Percentiles rank a stretch among this genome's conserved stretches.
phyloP scores from a whole-genome alignment of 2,797 vertebrate species.

The Pyrocephalus nanus region DNA sequence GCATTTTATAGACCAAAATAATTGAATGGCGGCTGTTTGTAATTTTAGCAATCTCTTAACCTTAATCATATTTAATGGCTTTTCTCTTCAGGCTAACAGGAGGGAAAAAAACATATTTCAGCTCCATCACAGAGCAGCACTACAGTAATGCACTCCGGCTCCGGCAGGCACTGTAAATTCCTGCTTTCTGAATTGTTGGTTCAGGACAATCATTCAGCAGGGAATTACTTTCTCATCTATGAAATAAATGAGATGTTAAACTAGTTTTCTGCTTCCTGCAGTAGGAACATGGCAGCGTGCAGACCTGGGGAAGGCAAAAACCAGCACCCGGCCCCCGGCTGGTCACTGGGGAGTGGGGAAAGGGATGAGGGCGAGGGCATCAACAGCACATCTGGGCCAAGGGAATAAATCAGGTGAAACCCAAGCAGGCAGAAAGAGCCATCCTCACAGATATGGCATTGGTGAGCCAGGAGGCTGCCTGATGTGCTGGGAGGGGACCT shows the following conservation, averaged over 20 bases:
- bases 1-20: slow-evolving; percentile 84
- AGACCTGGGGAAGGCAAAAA: slow-evolving; percentile 23
- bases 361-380: background rate
- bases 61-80: slow-evolving; percentile 86
- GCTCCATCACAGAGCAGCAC: slow-evolving; percentile 57
- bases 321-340: background rate
- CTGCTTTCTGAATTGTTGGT: slow-evolving; percentile 80
- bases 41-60: slow-evolving; percentile 86
- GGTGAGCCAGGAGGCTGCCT: rapidly evolving
- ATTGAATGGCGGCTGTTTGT: slow-evolving; percentile 85
- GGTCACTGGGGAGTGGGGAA: background rate
- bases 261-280: slow-evolving; percentile 79
- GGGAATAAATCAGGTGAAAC: rapidly evolving
- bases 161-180: slow-evolving; percentile 77
- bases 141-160: slow-evolving; percentile 67
- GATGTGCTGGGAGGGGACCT: background rate
- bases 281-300: slow-evolving; percentile 57
- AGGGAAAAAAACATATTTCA: slow-evolving; percentile 71
- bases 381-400: rapidly evolving
- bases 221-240: slow-evolving; percentile 83
- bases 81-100: slow-evolving; percentile 84
- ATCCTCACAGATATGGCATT: rapidly evolving
- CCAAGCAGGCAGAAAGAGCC: background rate
- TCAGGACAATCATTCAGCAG: slow-evolving; percentile 81
- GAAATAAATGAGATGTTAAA: slow-evolving; percentile 85